Conservation (phyloP, 2,888 invertebrate species). For the Hoplodrina ambigua region DNA sequence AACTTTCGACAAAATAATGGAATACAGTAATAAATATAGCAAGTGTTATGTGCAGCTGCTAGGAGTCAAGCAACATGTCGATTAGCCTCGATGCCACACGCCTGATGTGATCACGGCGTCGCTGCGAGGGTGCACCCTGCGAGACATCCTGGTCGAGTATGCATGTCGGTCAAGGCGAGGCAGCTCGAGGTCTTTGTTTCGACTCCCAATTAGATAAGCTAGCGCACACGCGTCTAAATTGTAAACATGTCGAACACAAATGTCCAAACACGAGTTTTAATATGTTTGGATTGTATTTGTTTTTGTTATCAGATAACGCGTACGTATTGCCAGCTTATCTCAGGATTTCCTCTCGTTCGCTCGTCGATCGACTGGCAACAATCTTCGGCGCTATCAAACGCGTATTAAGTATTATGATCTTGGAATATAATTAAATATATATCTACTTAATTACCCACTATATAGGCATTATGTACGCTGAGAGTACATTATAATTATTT, state of each 20-base stretch:
- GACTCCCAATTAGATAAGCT: slow-evolving; percentile 53
- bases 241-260: slow-evolving; percentile 49
- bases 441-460: slow-evolving; percentile 52
- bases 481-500: slow-evolving; percentile 55
- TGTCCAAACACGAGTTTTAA: slow-evolving; percentile 51
- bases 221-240: slow-evolving; percentile 31
- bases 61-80: neutral
- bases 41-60: no score
- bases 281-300: slow-evolving; percentile 53
- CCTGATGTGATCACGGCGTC: no score
- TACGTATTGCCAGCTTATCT: slow-evolving; percentile 45
- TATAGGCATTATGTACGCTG: slow-evolving; percentile 41
- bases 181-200: slow-evolving; percentile 33
- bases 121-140: slow-evolving; percentile 12
- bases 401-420: slow-evolving; percentile 46
- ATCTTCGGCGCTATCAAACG: slow-evolving; percentile 42
- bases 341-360: slow-evolving; percentile 51
- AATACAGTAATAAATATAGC: neutral
- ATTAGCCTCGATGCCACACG: neutral
- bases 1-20: neutral
- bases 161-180: slow-evolving; percentile 49
- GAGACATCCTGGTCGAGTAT: slow-evolving; percentile 27
- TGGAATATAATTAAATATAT: slow-evolving; percentile 52
- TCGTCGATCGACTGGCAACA: slow-evolving; percentile 36
- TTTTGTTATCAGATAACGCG: slow-evolving; percentile 55